These are phyloP conservation scores for Drosophila guanche DNA, from an alignment of 1,140 invertebrate species.

Conservation along the genomic window DNA sequence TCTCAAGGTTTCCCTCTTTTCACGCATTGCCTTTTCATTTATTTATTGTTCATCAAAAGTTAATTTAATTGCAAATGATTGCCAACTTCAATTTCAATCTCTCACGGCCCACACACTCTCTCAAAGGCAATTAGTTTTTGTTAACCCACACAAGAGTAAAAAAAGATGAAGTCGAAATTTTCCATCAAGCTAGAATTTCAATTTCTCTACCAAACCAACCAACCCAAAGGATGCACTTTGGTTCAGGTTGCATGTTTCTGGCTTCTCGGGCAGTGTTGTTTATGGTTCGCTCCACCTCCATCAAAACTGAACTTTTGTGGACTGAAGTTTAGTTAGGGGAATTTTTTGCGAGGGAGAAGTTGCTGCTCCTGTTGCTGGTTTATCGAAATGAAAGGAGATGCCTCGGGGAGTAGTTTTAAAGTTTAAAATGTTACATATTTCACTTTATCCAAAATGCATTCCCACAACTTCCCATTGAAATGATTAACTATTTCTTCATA, in stretches of 20 bases:
- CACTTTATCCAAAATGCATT: no score
- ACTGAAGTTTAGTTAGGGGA: no score
- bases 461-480: no score
- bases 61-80: constrained; percentile 72
- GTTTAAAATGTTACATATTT: no score
- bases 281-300: constrained; percentile 4
- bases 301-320: not conserved
- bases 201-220: not conserved
- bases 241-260: constrained; percentile 8
- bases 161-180: constrained; percentile 4
- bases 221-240: not conserved
- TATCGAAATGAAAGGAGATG: no score
- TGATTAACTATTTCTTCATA: not conserved
- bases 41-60: constrained; percentile 55
- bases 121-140: constrained; percentile 21
- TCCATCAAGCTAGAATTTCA: constrained; percentile 15
- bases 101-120: not conserved
- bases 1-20: not conserved
- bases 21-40: constrained; percentile 29
- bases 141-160: constrained; percentile 5
- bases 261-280: constrained; percentile 14
- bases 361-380: no score
- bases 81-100: not conserved
- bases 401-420: no score
- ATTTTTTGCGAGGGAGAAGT: no score